Conservation (phyloP, 2,797 vertebrate genomes). For the Melanotaenia boesemani region DNA sequence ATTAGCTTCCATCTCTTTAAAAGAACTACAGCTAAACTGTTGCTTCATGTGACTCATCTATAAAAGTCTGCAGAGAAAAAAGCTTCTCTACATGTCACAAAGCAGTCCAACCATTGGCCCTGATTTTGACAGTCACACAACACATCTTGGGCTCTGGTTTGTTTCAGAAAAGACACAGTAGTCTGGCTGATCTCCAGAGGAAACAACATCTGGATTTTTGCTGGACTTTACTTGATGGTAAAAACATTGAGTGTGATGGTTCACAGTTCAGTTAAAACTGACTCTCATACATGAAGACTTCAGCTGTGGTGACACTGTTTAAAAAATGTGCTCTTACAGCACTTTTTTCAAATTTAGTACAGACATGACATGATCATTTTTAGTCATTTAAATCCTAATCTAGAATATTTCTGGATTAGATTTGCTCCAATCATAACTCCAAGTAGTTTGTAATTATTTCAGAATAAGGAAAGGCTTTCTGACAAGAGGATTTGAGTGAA, state of each 20-base stretch:
- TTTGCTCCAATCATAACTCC: too few relatives aligned
- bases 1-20: too few relatives aligned
- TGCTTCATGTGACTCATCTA: too few relatives aligned
- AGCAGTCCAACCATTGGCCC: conserved; percentile 22
- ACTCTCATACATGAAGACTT: conserved; percentile 14
- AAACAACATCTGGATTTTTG: conserved; percentile 67
- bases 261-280: conserved; percentile 28
- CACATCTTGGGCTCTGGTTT: conserved; percentile 46
- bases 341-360: not conserved
- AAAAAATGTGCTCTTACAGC: conserved; percentile 14
- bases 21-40: too few relatives aligned
- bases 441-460: too few relatives aligned
- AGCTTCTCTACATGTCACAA: not conserved
- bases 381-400: too few relatives aligned
- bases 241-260: conserved; percentile 43
- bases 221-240: conserved; percentile 33
- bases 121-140: conserved; percentile 38
- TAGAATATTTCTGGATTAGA: too few relatives aligned
- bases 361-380: too few relatives aligned
- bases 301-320: conserved; percentile 7
- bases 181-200: conserved; percentile 54
- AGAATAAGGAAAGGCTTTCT: too few relatives aligned
- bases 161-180: conserved; percentile 53
- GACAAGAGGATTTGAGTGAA: too few relatives aligned
- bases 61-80: too few relatives aligned